Conservation (phyloP, 2,113 vertebrate genomes). For the Psittacara wagleri region DNA sequence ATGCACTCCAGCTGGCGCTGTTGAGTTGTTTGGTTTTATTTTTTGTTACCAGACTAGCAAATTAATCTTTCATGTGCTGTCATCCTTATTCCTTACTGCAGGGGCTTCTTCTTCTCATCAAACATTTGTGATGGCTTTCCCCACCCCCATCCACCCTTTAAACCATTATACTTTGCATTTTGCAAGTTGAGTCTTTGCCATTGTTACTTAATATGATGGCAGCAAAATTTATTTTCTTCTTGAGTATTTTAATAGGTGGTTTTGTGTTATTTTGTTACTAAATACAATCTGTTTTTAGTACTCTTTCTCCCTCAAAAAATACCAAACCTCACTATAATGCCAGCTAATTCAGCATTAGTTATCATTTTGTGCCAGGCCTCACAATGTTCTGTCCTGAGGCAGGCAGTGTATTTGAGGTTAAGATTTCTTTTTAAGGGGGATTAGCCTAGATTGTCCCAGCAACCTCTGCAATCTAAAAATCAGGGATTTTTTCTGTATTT, state of each 20-base stretch:
- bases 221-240: not conserved
- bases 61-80: not conserved
- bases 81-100: not conserved
- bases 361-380: not conserved
- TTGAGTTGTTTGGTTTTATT: not conserved
- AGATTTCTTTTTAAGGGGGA: not conserved
- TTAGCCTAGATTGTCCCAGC: not conserved
- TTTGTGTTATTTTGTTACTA: not conserved
- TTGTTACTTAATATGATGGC: not conserved
- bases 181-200: not conserved
- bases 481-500: not conserved
- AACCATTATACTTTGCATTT: not conserved
- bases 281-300: not conserved
- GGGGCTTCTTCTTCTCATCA: not conserved
- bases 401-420: not conserved
- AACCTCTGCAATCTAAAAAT: not conserved
- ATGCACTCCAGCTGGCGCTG: not conserved
- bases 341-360: not conserved
- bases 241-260: not conserved
- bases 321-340: not conserved
- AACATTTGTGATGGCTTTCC: not conserved
- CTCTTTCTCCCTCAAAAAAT: not conserved
- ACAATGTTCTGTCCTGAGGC: not conserved
- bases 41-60: not conserved
- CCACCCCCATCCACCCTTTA: not conserved